phyloP scores from a whole-genome alignment of 37 sponge, comb jelly and placozoan genomes.

The Dysidea cf. avara region DNA sequence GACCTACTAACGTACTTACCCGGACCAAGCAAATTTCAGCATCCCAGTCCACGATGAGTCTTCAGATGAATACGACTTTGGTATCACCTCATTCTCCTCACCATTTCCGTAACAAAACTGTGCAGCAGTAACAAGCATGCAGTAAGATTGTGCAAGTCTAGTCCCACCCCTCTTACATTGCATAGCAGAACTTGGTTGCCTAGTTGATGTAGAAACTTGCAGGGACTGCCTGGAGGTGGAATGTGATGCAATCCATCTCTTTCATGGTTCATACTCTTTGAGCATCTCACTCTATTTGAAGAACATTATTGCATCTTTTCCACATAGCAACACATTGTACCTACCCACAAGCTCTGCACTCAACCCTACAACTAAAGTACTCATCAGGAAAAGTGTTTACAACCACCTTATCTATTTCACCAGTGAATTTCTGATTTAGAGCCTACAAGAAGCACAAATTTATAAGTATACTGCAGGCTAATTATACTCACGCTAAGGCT shows the following conservation, averaged over 20 bases:
- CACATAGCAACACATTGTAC: slow-evolving; percentile 10
- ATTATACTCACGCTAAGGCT: slow-evolving; percentile 62
- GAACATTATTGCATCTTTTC: background rate
- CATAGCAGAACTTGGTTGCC: slow-evolving; percentile 77
- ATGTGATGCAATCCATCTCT: slow-evolving; percentile 56
- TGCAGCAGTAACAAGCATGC: background rate
- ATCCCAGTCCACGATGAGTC: slow-evolving; percentile 76
- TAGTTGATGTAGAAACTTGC: slow-evolving; percentile 50
- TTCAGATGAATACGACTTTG: slow-evolving; percentile 51
- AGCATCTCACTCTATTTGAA: slow-evolving; percentile 53
- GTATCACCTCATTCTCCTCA: slow-evolving; percentile 57
- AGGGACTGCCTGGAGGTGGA: slow-evolving; percentile 28
- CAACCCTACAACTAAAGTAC: slow-evolving; percentile 82
- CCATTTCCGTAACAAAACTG: slow-evolving; percentile 73
- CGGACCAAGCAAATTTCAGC: slow-evolving; percentile 86
- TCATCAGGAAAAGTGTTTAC: slow-evolving; percentile 79
- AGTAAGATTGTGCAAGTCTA: background rate
- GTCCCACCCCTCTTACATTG: slow-evolving; percentile 32
- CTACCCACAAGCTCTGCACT: slow-evolving; percentile 82
- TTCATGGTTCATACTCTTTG: slow-evolving; percentile 73
- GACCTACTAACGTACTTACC: slow-evolving; percentile 48
- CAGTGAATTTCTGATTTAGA: slow-evolving; percentile 80
- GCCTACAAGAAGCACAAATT: slow-evolving; percentile 22
- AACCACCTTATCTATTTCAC: slow-evolving; percentile 40
- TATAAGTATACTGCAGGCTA: background rate